Evolutionary conservation across 1,140 invertebrate genomes (phyloP), one percentile per base, ranked within the genome.

Genomic region (Pseudobourletiella spinata): DNA sequence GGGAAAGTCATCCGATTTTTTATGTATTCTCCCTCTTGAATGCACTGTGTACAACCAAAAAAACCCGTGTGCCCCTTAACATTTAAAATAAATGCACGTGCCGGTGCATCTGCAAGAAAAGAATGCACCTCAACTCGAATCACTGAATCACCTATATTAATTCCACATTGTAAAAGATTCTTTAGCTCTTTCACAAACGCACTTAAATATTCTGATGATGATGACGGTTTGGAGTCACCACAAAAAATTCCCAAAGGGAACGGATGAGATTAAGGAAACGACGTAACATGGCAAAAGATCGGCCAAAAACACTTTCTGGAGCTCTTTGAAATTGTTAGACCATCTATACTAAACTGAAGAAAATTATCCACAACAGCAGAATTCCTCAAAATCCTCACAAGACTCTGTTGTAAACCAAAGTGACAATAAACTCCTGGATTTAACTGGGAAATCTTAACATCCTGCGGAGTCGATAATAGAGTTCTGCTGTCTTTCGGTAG

Each of bases 21-120:
- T 11, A 57, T 18, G 56, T 61, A 71, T 46, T 62, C 60, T 50
- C 73, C 71, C 64, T 71, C 58, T 16, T 67, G 54, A 16, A 28
- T 59, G 65, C 76, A 77, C 59, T 74, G 74, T 16, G 71, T 68
- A 64, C 76, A 77, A 42, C 67, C 66, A 55, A 66, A 57, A 57
- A 73, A 76, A 14, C 72, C 75, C 59, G 57, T 67, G 56, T 74
- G 73, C 24, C 69, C 67, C 71, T 74, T 76, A 1, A 68, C 70
- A 16, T 57, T 44, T 54, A 72, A 71, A 6, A 77, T 59, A 66
- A 72, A 76, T 22, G 74, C 66, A 59, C 72, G 71, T 11, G 75
- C 77, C 6, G 75, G 75, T 1, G 72, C 67, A 71, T 77, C 75
- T 65, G 71, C 76, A 55, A 76, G 64, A 52, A 76, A 55, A 48